Conservation (phyloP, 2,797 vertebrate genomes). For the Syndactyla subalaris region DNA sequence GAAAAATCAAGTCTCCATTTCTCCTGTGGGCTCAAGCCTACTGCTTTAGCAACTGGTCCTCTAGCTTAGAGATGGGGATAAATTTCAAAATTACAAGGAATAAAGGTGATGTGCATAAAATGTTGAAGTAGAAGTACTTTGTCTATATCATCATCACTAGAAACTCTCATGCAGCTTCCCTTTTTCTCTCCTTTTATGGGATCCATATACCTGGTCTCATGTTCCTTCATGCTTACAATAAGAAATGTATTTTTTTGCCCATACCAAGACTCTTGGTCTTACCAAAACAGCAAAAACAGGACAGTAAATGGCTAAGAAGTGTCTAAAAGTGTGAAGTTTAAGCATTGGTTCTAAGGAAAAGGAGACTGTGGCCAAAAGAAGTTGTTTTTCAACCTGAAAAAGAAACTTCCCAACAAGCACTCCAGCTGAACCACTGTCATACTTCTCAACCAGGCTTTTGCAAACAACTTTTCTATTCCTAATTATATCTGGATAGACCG, state of each 20-base stretch:
- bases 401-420: background rate
- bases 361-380: background rate
- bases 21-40: background rate
- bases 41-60: background rate
- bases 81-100: background rate
- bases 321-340: background rate
- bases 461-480: background rate
- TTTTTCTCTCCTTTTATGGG: background rate
- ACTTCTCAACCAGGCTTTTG: background rate
- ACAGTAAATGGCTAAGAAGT: background rate
- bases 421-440: background rate
- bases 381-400: background rate
- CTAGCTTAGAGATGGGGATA: background rate
- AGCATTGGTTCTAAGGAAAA: background rate
- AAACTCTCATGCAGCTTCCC: background rate
- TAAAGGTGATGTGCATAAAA: background rate
- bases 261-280: background rate
- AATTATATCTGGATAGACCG: background rate
- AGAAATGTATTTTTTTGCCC: background rate
- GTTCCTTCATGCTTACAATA: background rate
- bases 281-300: background rate
- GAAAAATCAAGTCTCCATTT: background rate
- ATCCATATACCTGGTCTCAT: accelerated
- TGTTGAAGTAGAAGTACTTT: background rate
- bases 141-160: background rate